Conservation (phyloP, 2,797 vertebrate genomes). For the Pagetopsis macropterus region DNA sequence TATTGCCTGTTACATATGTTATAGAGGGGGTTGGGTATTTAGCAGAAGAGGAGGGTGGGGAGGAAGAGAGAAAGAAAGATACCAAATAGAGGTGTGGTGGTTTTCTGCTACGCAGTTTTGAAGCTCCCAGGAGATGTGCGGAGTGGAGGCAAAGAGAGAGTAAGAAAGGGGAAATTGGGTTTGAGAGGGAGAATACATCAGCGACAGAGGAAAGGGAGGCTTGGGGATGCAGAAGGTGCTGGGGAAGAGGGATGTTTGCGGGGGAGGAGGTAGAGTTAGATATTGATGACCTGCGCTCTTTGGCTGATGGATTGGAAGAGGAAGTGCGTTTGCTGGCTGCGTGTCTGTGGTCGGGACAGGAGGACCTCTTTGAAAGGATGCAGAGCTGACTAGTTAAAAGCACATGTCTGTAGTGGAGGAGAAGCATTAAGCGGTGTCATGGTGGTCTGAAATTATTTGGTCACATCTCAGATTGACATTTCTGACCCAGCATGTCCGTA, state of each 20-base stretch:
- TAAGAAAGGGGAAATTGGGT: slow-evolving; percentile 8
- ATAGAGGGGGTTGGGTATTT: slow-evolving; percentile 1
- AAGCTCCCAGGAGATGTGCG: slow-evolving; percentile 23
- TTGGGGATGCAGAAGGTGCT: slow-evolving; percentile 39
- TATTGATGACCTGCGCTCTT: slow-evolving; percentile 76
- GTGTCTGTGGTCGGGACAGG: slow-evolving; percentile 41
- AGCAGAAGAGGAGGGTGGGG: neutral
- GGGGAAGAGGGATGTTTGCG: slow-evolving; percentile 40
- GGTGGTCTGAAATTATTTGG: slow-evolving; percentile 21
- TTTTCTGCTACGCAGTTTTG: slow-evolving; percentile 35
- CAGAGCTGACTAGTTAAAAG: slow-evolving; percentile 53
- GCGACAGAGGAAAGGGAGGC: slow-evolving; percentile 52
- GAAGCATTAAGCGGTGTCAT: slow-evolving; percentile 26
- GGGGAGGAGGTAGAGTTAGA: slow-evolving; percentile 57
- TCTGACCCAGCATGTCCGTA: slow-evolving; percentile 7
- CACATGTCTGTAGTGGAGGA: slow-evolving; percentile 24
- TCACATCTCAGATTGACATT: slow-evolving; percentile 21
- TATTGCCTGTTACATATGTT: slow-evolving; percentile 12
- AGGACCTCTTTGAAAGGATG: slow-evolving; percentile 39
- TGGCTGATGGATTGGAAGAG: slow-evolving; percentile 77
- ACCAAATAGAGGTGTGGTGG: slow-evolving; percentile 41
- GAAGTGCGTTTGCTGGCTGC: slow-evolving; percentile 58
- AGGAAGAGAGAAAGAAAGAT: slow-evolving; percentile 8
- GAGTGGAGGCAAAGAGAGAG: slow-evolving; percentile 20
- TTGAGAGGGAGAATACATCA: slow-evolving; percentile 33